phyloP scores from a whole-genome alignment of 2,888 invertebrate species.

The Papilio protenor region DNA sequence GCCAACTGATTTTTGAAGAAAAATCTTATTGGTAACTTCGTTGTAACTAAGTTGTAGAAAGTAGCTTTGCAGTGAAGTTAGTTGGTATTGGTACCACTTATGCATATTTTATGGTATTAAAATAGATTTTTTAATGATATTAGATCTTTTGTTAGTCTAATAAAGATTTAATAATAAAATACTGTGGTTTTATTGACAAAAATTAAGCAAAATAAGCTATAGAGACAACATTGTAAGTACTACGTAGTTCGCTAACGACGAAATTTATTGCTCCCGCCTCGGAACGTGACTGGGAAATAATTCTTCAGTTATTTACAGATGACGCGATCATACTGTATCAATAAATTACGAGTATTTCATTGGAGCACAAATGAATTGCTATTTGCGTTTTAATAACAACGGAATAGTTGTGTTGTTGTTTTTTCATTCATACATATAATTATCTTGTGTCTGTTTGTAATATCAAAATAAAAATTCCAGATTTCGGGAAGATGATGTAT shows the following conservation, averaged over 20 bases:
- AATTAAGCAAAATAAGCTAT: constrained; percentile 12
- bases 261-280: constrained; percentile 34
- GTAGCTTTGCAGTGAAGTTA: neutral
- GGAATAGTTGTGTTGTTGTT: neutral
- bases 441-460: too few species aligned
- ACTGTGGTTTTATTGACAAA: neutral
- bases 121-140: neutral
- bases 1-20: neutral
- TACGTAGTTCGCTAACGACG: constrained; percentile 35
- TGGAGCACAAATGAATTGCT: constrained; percentile 23
- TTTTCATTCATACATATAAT: too few species aligned
- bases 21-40: neutral
- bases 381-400: constrained; percentile 24
- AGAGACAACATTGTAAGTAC: constrained; percentile 25
- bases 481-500: too few species aligned
- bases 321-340: constrained; percentile 27
- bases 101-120: neutral
- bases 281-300: constrained; percentile 38
- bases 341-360: constrained; percentile 27
- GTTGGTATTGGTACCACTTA: neutral
- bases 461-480: too few species aligned
- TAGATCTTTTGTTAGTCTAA: too few species aligned
- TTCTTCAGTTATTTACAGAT: constrained; percentile 39
- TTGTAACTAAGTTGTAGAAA: neutral
- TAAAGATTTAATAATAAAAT: too few species aligned